Percentiles rank a stretch among this genome's conserved stretches.
These are phyloP conservation scores for Champsocephalus gunnari DNA, from an alignment of 2,797 vertebrate species.

Conservation along the genomic window DNA sequence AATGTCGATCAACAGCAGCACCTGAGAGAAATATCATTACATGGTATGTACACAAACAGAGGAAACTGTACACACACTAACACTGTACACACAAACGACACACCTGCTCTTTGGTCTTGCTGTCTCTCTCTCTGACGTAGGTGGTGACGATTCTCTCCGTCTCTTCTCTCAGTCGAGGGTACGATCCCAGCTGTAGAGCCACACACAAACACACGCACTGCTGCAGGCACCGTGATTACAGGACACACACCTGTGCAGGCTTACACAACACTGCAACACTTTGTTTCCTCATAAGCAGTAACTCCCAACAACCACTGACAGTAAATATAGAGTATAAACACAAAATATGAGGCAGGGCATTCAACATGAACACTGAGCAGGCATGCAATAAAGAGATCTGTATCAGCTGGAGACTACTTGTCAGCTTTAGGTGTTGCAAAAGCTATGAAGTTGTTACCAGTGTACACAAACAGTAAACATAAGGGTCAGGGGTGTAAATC, in stretches of 20 bases:
- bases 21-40: constrained; percentile 75
- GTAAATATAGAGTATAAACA: constrained; percentile 14
- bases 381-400: constrained; percentile 44
- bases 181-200: constrained; percentile 88
- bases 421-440: neutral
- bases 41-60: constrained; percentile 6
- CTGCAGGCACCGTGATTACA: constrained; percentile 60
- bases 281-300: constrained; percentile 12
- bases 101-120: constrained; percentile 96
- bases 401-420: constrained; percentile 46
- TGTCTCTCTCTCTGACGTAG: constrained; percentile 91
- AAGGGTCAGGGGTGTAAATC: too few relatives aligned
- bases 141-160: constrained; percentile 95
- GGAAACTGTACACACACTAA: neutral
- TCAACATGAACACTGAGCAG: constrained; percentile 1
- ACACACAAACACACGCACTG: constrained; percentile 45
- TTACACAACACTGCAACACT: constrained; percentile 28
- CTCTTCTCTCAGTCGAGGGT: constrained; percentile 93
- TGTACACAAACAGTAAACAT: neutral
- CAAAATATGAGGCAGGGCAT: constrained; percentile 20
- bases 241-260: constrained; percentile 24
- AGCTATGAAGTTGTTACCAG: neutral
- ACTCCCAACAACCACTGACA: constrained; percentile 12
- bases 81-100: constrained; percentile 11
- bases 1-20: constrained; percentile 95